phyloP scores from a whole-genome alignment of 2,113 vertebrate genomes.

The Tenebrosternarchus preto region DNA sequence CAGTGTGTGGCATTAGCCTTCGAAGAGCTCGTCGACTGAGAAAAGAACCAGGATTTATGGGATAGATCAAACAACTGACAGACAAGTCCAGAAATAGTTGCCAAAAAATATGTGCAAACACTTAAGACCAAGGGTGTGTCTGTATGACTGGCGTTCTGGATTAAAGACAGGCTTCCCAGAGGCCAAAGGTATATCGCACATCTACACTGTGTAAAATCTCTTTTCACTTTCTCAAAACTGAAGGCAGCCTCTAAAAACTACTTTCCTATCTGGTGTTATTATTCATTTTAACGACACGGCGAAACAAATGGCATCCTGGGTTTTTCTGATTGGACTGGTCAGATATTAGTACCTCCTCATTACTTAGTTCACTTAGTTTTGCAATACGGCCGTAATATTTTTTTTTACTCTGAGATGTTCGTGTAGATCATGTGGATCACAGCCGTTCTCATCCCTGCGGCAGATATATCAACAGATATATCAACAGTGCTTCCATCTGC shows the following conservation, averaged over 20 bases:
- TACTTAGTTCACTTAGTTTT: constrained; percentile 18
- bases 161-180: constrained; percentile 16
- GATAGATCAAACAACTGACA: constrained; percentile 38
- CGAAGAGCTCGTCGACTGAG: constrained; percentile 1
- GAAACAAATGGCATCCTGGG: not conserved
- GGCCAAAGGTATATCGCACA: not conserved
- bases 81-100: constrained; percentile 30
- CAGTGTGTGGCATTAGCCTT: not conserved
- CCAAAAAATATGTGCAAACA: constrained; percentile 29
- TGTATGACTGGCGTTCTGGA: constrained; percentile 2
- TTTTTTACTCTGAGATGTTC: constrained; percentile 22
- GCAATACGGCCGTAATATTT: not conserved
- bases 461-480: not conserved
- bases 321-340: not conserved
- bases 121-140: constrained; percentile 32
- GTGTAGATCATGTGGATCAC: constrained; percentile 3
- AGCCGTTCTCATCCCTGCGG: constrained; percentile 15
- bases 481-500: constrained; percentile 48
- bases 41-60: constrained; percentile 24
- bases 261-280: constrained; percentile 5
- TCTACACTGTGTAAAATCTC: not conserved
- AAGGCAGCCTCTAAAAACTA: not conserved
- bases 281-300: not conserved
- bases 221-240: constrained; percentile 8
- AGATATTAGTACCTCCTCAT: not conserved